Evolutionary conservation across 2,888 invertebrate species (phyloP).

Genomic region (Mesoligia furuncula): DNA sequence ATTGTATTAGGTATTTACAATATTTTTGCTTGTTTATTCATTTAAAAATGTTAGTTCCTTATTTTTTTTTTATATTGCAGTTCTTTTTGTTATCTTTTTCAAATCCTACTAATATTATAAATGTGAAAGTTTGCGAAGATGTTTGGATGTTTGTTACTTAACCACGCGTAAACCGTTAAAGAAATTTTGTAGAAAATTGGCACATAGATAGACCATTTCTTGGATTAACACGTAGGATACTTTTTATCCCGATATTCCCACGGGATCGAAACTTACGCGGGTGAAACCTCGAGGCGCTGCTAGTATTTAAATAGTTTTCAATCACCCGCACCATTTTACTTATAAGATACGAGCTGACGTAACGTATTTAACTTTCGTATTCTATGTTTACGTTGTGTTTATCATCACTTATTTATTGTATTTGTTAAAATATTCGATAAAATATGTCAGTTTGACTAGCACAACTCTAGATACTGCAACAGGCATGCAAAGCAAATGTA

Average conservation of each 20-base stretch:
- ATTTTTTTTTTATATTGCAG: too few species aligned
- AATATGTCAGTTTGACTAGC: constrained; percentile 38
- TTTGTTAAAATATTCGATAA: constrained; percentile 2
- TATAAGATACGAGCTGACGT: neutral
- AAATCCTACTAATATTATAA: neutral
- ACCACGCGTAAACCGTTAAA: too few species aligned
- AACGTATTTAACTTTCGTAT: constrained; percentile 5
- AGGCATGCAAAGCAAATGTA: constrained; percentile 1
- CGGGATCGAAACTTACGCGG: too few species aligned
- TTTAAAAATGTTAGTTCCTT: neutral
- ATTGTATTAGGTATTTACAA: neutral
- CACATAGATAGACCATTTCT: too few species aligned
- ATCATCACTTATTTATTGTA: neutral
- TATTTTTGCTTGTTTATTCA: neutral
- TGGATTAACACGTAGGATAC: too few species aligned
- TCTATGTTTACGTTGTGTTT: neutral
- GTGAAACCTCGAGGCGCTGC: too few species aligned
- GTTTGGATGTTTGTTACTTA: too few species aligned
- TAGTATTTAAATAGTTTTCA: neutral
- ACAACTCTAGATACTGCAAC: constrained; percentile 19
- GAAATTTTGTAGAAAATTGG: too few species aligned
- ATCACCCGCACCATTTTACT: constrained; percentile 13
- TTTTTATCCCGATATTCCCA: too few species aligned
- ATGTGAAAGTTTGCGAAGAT: too few species aligned
- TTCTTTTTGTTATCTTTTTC: neutral